Conservation (phyloP, 2,888 invertebrate genomes). For the Agriopis leucophaearia region DNA sequence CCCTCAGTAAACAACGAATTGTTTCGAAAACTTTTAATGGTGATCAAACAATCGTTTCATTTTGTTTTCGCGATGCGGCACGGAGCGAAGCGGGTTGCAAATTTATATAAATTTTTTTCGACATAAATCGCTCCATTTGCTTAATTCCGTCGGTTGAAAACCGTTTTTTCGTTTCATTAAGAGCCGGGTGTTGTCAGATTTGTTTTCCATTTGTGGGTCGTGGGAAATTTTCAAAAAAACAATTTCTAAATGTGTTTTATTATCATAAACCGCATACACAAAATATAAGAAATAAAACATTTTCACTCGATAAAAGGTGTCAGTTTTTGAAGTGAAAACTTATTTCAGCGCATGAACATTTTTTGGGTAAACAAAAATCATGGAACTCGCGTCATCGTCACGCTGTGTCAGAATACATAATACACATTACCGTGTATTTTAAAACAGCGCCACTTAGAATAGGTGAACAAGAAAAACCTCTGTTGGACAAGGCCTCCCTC, state of each 20-base stretch:
- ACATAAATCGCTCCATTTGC: constrained; percentile 61
- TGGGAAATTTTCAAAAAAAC: constrained; percentile 31
- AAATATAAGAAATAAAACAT: background rate
- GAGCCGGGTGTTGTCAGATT: constrained; percentile 44
- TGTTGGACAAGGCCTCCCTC: too few relatives aligned
- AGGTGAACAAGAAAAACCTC: too few relatives aligned
- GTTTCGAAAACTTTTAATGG: constrained; percentile 81
- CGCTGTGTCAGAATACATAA: too few relatives aligned
- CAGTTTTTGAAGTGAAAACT: background rate
- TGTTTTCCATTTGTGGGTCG: constrained; percentile 44
- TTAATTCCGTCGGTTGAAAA: constrained; percentile 60
- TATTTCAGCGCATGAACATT: too few relatives aligned
- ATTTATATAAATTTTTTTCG: constrained; percentile 46
- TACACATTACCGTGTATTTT: too few relatives aligned
- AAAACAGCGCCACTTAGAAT: too few relatives aligned
- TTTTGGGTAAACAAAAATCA: too few relatives aligned
- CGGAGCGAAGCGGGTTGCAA: constrained; percentile 53
- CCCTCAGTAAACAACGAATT: constrained; percentile 67
- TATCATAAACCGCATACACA: constrained; percentile 20
- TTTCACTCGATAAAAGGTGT: background rate
- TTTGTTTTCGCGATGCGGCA: constrained; percentile 60
- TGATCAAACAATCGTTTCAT: constrained; percentile 77
- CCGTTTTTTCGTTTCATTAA: constrained; percentile 52
- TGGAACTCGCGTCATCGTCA: too few relatives aligned
- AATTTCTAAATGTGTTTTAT: constrained; percentile 31